Conservation (phyloP, 2,113 vertebrate genomes). For the Hystrix cristata region DNA sequence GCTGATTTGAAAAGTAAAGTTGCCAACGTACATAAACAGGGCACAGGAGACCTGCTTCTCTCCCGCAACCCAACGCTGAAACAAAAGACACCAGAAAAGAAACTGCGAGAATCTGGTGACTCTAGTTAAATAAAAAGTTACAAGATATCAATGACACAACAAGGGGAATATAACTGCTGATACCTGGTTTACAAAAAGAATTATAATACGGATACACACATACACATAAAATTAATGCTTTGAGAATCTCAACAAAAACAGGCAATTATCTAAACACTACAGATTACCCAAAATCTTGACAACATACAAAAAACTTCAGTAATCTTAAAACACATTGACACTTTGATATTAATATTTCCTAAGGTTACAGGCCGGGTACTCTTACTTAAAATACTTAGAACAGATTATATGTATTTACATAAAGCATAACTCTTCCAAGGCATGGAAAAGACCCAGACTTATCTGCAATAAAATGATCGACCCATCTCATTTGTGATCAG, state of each 20-base stretch:
- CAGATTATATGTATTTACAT: neutral
- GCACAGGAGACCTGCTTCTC: neutral
- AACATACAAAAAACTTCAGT: neutral
- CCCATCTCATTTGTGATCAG: neutral
- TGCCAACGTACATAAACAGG: fast-evolving
- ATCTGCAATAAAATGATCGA: neutral
- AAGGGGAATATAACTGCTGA: neutral
- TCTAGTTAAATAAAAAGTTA: neutral
- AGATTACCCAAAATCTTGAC: neutral
- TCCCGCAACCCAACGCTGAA: too few relatives aligned
- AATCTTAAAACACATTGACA: neutral
- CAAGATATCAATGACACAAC: fast-evolving
- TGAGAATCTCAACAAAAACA: neutral
- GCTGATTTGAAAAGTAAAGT: neutral
- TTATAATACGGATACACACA: neutral
- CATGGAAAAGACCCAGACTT: neutral
- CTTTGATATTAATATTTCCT: neutral
- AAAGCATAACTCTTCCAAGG: neutral
- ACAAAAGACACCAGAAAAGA: neutral
- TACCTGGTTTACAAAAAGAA: neutral
- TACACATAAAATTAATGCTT: neutral
- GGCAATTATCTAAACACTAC: neutral
- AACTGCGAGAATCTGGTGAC: neutral
- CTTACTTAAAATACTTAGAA: slow-evolving; percentile 12
- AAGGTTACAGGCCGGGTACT: neutral